Evolutionary conservation across 2,797 vertebrate genomes (phyloP).

Genomic region (Acanthiza pusilla): DNA sequence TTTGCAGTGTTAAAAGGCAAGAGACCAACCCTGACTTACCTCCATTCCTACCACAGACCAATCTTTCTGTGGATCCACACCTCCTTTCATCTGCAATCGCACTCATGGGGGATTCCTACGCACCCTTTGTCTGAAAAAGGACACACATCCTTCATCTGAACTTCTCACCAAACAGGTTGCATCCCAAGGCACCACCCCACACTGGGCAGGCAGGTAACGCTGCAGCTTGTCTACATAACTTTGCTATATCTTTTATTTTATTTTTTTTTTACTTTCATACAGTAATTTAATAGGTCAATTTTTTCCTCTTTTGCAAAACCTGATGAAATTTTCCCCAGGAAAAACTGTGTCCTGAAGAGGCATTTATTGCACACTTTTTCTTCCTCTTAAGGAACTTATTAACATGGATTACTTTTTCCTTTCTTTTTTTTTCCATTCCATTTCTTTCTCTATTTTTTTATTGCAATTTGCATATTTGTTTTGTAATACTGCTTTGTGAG

Average conservation of each 20-base stretch:
- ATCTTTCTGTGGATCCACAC: background rate
- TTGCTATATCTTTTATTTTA: background rate
- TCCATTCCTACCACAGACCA: accelerated
- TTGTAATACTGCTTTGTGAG: background rate
- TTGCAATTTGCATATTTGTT: background rate
- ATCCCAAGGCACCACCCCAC: background rate
- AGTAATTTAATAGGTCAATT: background rate
- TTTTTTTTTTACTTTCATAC: background rate
- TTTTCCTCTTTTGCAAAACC: background rate
- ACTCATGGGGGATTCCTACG: background rate
- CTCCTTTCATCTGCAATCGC: background rate
- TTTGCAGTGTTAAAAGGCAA: background rate
- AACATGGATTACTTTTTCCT: background rate
- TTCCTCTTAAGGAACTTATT: background rate
- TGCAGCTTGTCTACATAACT: accelerated
- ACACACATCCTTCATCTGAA: background rate
- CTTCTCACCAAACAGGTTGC: background rate
- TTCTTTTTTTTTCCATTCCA: background rate
- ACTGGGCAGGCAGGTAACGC: background rate
- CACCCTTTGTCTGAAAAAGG: background rate
- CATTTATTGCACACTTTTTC: background rate
- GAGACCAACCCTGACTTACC: background rate
- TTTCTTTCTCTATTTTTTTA: background rate
- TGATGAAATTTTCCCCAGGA: background rate
- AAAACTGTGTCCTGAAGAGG: background rate